Evolutionary conservation across 64 coral and sea anemone genomes (phyloP).

Genomic region (Dendrophyllia cribrosa): DNA sequence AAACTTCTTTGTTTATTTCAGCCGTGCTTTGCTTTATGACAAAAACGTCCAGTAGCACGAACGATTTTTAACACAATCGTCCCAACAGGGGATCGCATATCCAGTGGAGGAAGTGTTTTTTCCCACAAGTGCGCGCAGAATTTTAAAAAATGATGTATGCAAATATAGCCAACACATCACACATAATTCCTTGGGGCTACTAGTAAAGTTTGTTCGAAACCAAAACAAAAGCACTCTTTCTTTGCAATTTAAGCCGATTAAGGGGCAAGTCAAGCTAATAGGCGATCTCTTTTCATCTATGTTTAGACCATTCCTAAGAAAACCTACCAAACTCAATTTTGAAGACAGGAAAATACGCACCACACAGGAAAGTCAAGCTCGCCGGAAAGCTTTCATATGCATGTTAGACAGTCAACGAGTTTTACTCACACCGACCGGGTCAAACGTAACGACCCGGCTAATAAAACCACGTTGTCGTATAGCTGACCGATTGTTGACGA

Average conservation of each 20-base stretch:
- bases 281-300: neutral
- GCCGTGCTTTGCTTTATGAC: neutral
- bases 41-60: neutral
- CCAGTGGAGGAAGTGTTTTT: neutral
- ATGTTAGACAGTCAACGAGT: too few species aligned
- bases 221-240: neutral
- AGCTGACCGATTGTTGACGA: too few species aligned
- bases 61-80: neutral
- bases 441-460: too few species aligned
- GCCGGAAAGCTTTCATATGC: too few species aligned
- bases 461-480: too few species aligned
- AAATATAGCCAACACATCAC: neutral
- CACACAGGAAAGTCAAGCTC: too few species aligned
- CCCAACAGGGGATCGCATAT: neutral
- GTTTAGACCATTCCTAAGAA: neutral
- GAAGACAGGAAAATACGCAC: neutral
- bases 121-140: neutral
- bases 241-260: neutral
- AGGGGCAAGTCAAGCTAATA: neutral
- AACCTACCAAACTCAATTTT: neutral
- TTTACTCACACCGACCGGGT: too few species aligned
- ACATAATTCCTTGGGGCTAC: neutral
- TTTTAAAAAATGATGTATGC: neutral
- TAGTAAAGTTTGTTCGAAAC: neutral
- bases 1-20: neutral